Base-by-base conservation (phyloP, 1,140 invertebrate genomes). In the Neodiprion pinetum region DNA sequence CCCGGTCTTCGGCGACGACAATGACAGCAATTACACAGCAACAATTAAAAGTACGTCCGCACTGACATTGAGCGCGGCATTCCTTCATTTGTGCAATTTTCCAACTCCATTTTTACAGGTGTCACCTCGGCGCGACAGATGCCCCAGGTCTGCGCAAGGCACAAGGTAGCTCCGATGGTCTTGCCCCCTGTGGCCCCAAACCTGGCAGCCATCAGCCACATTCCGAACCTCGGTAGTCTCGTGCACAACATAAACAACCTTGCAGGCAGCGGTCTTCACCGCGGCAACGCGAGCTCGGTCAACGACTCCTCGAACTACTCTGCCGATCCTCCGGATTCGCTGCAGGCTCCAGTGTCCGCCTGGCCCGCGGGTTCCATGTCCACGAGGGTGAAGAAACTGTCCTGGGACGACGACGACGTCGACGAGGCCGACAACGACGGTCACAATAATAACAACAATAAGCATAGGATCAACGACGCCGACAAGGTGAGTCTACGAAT, bases 361-460 rank as follows among this genome's bases (percentile, higher is more conserved):
- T 91, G 92, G 92, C 88, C 91, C 3, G 82, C 84, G 5, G 89
- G 87, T 3, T 91, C 92, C 10, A 90, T 92, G 28, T 91, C 92
- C 0, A 88, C 90, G 70, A 88, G 92, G 73, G 91, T 94, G 0
- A 94, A 94, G 80, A 94, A 94, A 80, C 84, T 94, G 14, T 94
- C 92, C 68, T 94, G 93, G 93, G 92, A 93, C 78, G 93, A 94
- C 81, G 93, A 94, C 61, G 88, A 90, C 40, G 28, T 40, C 1
- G 53, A 61, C 11, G 53, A 61, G 5, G 53, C 5, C 4, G 53
- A 61, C 11, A 40, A 3, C 28, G 28, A 40, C 28, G 28, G 28
- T 40, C 28, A 40, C 28, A 40, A 40, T 5, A 40, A 40, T 40
- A 40, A 40, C 28, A 78, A 72, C 70, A 74, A 72, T 74, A 71